phyloP scores from a whole-genome alignment of 2,797 vertebrate species.

The Hydrolagus colliei region DNA sequence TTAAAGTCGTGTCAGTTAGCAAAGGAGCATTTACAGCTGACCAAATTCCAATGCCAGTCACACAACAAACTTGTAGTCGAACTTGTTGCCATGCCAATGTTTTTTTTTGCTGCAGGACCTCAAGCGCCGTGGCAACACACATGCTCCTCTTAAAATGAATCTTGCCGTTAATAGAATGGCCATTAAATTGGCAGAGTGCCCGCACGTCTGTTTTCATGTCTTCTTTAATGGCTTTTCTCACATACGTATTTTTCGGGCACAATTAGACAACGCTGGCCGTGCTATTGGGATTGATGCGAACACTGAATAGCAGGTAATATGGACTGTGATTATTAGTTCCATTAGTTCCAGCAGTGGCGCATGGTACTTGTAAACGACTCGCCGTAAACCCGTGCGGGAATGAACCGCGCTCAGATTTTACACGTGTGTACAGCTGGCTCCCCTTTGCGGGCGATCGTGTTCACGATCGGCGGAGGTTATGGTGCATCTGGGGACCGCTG shows the following conservation, averaged over 20 bases:
- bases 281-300: neutral
- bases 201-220: constrained; percentile 10
- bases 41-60: no score
- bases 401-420: neutral
- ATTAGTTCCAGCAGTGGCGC: no score
- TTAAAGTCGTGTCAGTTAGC: no score
- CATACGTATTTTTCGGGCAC: neutral
- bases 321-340: neutral
- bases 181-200: neutral
- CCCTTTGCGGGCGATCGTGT: no score
- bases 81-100: neutral
- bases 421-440: neutral
- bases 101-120: neutral
- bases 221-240: constrained; percentile 16
- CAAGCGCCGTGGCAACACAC: neutral
- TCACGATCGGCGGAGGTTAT: neutral
- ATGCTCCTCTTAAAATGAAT: neutral
- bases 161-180: neutral
- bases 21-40: no score
- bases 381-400: neutral
- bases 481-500: neutral
- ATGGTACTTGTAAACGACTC: neutral
- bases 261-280: neutral
- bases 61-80: neutral
- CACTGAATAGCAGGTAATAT: neutral